These are phyloP conservation scores for Drosophila greeni DNA, from an alignment of 2,888 invertebrate species.

Conservation along the genomic window DNA sequence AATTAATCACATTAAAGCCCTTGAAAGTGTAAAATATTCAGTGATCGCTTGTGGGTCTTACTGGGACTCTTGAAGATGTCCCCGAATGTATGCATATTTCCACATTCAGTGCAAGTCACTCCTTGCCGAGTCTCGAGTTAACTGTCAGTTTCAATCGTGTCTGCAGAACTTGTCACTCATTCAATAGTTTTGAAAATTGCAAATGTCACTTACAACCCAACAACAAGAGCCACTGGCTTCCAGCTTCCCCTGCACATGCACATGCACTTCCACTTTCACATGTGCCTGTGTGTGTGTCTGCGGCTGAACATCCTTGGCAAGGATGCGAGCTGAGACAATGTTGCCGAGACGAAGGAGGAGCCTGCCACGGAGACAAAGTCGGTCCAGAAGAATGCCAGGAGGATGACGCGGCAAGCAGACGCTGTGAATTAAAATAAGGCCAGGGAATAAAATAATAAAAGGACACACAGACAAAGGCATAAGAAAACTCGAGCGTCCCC, in stretches of 20 bases:
- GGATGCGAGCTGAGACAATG: slow-evolving; percentile 66
- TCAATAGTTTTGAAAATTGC: slow-evolving; percentile 77
- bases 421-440: slow-evolving; percentile 75
- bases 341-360: slow-evolving; percentile 55
- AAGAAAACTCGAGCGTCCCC: slow-evolving; percentile 64
- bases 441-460: slow-evolving; percentile 75
- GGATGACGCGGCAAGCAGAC: slow-evolving; percentile 70
- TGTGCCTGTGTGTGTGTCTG: slow-evolving; percentile 11
- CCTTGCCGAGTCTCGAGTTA: slow-evolving; percentile 41
- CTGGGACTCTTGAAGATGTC: slow-evolving; percentile 4
- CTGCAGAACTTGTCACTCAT: slow-evolving; percentile 77
- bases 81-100: slow-evolving; percentile 1
- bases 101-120: slow-evolving; percentile 26
- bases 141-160: slow-evolving; percentile 77
- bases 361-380: slow-evolving; percentile 57
- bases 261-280: slow-evolving; percentile 5
- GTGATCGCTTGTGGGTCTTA: slow-evolving; percentile 12
- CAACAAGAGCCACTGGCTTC: slow-evolving; percentile 47
- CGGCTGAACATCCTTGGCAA: slow-evolving; percentile 57
- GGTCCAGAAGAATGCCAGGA: slow-evolving; percentile 46
- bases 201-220: slow-evolving; percentile 76
- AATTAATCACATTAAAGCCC: slow-evolving; percentile 8
- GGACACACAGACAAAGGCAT: slow-evolving; percentile 73
- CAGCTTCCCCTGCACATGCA: slow-evolving; percentile 16
- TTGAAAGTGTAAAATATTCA: slow-evolving; percentile 36